A percentile compares a stretch with the other conserved stretches of the same genome.
Conservation (phyloP, 92 coral and sea anemone species). For the Palythoa caribaeorum region DNA sequence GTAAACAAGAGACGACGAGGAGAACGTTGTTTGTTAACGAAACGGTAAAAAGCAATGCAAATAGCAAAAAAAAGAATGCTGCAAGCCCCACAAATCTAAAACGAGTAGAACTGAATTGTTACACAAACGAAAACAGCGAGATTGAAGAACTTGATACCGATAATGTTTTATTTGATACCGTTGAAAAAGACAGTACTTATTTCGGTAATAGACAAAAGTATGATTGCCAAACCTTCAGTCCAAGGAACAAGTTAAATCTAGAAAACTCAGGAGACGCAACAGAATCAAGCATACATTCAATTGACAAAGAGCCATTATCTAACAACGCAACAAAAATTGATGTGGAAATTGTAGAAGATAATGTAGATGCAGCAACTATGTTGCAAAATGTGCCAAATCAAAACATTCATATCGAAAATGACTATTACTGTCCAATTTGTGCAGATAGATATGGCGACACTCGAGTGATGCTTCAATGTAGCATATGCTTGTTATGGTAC, state of each 20-base stretch:
- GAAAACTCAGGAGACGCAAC: background rate
- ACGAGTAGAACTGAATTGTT: background rate
- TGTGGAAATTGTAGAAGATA: background rate
- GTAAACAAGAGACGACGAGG: background rate
- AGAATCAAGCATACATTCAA: no score
- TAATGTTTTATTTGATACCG: background rate
- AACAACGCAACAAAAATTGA: background rate
- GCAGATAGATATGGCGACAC: background rate
- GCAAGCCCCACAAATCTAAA: background rate
- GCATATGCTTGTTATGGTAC: background rate
- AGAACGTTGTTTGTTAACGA: background rate
- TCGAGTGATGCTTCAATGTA: slow-evolving; percentile 7
- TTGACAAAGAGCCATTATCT: background rate
- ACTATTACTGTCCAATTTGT: background rate
- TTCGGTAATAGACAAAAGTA: background rate
- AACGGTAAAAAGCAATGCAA: background rate
- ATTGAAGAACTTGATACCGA: background rate
- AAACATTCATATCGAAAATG: background rate
- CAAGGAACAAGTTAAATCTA: background rate
- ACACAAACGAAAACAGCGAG: background rate
- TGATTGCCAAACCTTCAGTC: background rate
- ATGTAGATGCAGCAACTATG: background rate
- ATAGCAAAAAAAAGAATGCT: background rate
- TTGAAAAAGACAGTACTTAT: background rate
- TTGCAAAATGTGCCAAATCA: background rate